Evolutionary conservation across 2,888 invertebrate species (phyloP), one percentile per base, ranked within the genome.

Genomic region (Melieria crassipennis): DNA sequence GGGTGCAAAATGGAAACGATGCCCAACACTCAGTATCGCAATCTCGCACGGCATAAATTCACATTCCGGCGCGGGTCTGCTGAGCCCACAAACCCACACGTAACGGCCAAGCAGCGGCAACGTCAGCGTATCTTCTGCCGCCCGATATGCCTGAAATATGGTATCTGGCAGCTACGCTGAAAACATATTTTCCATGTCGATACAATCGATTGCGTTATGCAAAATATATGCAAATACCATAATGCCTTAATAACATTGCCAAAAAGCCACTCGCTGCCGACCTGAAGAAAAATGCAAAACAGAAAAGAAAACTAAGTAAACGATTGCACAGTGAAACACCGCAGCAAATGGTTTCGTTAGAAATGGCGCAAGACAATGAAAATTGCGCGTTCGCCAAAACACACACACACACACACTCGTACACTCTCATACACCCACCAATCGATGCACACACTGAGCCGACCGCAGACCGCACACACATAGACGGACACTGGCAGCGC

Each of bases 131-230:
- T 71, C 71, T 71, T 71, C 71, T 47, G 62, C 71, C 66, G 43
- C 46, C 16, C 65, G 70, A 55, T 70, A 70, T 70, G 60, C 60
- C 65, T 52, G 48, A 52, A 65, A 69, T 55, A 46, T 69, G 45
- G 69, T 61, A 69, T 62, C 61, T 69, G 60, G 60, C 60, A 11
- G 62, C 63, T 52, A 68, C 75, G 75, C 75, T 71, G 75, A 77
- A 79, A 83, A 84, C 84, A 84, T 83, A 84, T 82, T 84, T 84
- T 84, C 82, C 84, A 82, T 83, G 83, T 83, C 84, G 82, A 84
- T 83, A 82, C 81, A 82, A 83, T 83, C 83, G 84, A 83, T 83
- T 84, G 83, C 84, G 84, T 83, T 83, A 83, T 84, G 83, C 82
- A 82, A 83, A 83, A 81, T 83, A 82, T 83, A 83, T 83, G 83